Evolutionary conservation across 1,140 invertebrate genomes (phyloP).

Genomic region (Diachasma alloeum): DNA sequence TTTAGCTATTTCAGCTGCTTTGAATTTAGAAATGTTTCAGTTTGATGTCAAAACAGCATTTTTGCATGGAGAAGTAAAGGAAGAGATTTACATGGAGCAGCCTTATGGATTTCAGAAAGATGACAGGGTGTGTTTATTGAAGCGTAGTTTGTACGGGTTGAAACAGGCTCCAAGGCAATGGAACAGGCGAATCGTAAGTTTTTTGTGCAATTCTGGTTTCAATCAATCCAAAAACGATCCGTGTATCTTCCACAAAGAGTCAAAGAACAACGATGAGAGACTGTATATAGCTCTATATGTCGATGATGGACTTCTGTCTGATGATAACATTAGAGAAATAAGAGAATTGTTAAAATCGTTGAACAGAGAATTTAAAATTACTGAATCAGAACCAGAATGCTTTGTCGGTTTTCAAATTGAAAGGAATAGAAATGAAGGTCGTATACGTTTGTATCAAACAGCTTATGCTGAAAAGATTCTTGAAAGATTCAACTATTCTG

Average conservation of each 20-base stretch:
- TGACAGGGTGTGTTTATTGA: constrained; percentile 31
- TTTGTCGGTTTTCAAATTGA: too few relatives aligned
- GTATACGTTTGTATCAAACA: too few relatives aligned
- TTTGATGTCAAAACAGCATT: constrained; percentile 47
- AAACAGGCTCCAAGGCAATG: constrained; percentile 57
- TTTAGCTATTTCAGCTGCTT: constrained; percentile 36
- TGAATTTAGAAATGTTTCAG: constrained; percentile 20
- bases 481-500: too few relatives aligned
- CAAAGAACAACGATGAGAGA: not conserved
- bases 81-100: constrained; percentile 55
- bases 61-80: constrained; percentile 48
- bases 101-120: constrained; percentile 38
- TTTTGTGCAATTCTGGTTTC: constrained; percentile 24
- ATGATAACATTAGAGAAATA: not conserved
- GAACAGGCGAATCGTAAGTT: constrained; percentile 43
- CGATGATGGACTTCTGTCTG: constrained; percentile 34
- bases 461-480: too few relatives aligned
- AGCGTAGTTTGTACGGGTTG: too few relatives aligned
- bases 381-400: too few relatives aligned
- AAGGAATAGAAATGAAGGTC: too few relatives aligned
- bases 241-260: constrained; percentile 29
- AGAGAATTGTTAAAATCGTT: constrained; percentile 37
- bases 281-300: constrained; percentile 17
- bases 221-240: constrained; percentile 26
- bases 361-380: not conserved